A percentile compares a stretch with the other conserved stretches of the same genome.
Evolutionary conservation across 2,113 vertebrate genomes (phyloP).

Genomic region (Castor canadensis): DNA sequence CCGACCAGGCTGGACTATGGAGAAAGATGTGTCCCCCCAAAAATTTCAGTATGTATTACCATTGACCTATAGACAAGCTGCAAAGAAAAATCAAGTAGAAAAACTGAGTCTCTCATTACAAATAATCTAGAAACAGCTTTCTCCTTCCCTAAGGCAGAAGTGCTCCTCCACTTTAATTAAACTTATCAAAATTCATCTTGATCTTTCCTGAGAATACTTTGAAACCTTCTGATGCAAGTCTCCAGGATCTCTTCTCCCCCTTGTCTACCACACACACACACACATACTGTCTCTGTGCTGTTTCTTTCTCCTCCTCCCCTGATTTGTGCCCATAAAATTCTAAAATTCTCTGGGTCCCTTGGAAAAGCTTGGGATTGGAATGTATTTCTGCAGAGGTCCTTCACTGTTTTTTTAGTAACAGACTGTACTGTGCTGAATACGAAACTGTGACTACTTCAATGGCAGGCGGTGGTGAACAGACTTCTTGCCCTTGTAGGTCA

Average conservation of each 20-base stretch:
- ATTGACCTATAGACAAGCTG: background rate
- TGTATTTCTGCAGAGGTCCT: background rate
- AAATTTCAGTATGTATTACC: background rate
- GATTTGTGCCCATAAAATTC: background rate
- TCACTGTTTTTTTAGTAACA: background rate
- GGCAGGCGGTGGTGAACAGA: background rate
- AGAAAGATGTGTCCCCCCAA: no score
- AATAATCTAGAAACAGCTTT: conserved; percentile 27
- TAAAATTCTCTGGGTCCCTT: background rate
- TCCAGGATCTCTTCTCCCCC: background rate
- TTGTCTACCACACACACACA: no score
- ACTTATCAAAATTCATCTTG: conserved; percentile 18
- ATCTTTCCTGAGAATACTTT: background rate
- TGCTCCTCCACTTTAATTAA: conserved; percentile 35
- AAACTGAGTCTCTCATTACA: background rate
- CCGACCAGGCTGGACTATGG: no score
- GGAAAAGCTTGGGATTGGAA: background rate
- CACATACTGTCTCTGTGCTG: background rate
- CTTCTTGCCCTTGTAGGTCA: background rate
- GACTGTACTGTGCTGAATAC: background rate
- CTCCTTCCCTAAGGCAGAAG: no score
- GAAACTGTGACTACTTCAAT: background rate
- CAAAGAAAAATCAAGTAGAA: background rate
- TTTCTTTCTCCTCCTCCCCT: background rate
- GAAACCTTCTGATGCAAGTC: background rate